These are phyloP conservation scores for Ictalurus punctatus DNA, from an alignment of 2,113 vertebrate species.

Conservation along the genomic window DNA sequence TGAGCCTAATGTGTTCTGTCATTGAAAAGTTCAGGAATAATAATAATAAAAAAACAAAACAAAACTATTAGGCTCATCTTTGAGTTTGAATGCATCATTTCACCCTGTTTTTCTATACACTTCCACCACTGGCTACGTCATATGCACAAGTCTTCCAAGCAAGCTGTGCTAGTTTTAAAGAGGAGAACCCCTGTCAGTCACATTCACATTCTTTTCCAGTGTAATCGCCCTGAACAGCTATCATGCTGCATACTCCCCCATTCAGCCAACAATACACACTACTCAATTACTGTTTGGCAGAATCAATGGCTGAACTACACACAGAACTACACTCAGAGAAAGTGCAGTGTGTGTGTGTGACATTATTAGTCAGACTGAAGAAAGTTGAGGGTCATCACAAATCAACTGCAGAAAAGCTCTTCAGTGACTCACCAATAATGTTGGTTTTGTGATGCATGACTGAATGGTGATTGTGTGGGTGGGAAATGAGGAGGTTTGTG, in stretches of 20 bases:
- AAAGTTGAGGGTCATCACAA: conserved; percentile 12
- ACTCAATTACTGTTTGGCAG: conserved; percentile 10
- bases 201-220: background rate
- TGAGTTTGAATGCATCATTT: background rate
- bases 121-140: background rate
- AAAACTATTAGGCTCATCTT: background rate
- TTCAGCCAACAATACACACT: conserved; percentile 29
- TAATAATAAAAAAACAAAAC: background rate
- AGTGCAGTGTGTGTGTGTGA: background rate
- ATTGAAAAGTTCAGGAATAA: background rate
- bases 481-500: conserved; percentile 29
- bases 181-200: background rate
- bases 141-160: background rate
- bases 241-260: background rate
- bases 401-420: conserved; percentile 23
- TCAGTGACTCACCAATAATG: conserved; percentile 22
- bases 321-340: background rate
- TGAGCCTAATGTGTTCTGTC: background rate
- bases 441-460: background rate
- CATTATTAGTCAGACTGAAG: conserved; percentile 5
- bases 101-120: background rate
- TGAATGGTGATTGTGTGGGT: background rate
- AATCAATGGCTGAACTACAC: background rate
- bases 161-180: background rate
- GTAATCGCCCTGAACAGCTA: background rate